Percentiles rank a stretch among this genome's conserved stretches.
Conservation (phyloP, 1,140 invertebrate genomes). For the Drosophila trapezifrons region DNA sequence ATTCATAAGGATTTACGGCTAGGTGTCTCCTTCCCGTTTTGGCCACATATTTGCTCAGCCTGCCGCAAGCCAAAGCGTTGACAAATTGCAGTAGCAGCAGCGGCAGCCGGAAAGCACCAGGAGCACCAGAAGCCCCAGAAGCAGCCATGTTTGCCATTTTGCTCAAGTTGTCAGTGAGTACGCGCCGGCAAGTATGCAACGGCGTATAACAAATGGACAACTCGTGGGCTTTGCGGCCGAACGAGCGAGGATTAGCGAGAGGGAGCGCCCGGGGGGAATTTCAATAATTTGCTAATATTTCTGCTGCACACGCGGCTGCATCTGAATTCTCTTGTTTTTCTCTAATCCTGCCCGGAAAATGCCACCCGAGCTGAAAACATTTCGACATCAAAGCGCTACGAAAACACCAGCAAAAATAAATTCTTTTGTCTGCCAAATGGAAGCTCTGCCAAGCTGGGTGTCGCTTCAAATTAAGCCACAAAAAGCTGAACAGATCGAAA, state of each 20-base stretch:
- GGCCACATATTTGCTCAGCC: slow-evolving; percentile 66
- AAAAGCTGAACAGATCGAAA: slow-evolving; percentile 23
- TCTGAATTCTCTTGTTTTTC: slow-evolving; percentile 26
- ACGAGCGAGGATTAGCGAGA: slow-evolving; percentile 19
- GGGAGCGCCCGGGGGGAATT: slow-evolving; percentile 2
- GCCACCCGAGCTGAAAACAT: slow-evolving; percentile 51
- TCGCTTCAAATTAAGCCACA: slow-evolving; percentile 26
- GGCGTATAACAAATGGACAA: slow-evolving; percentile 67
- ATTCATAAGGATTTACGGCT: slow-evolving; percentile 73
- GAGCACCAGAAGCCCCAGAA: slow-evolving; percentile 13
- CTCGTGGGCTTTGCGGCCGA: slow-evolving; percentile 48
- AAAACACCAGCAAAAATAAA: slow-evolving; percentile 26
- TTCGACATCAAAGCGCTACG: slow-evolving; percentile 63
- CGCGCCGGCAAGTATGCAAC: slow-evolving; percentile 66
- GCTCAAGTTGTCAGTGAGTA: slow-evolving; percentile 70
- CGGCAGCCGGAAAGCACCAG: neutral
- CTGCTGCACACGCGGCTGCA: slow-evolving; percentile 25
- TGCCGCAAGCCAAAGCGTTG: slow-evolving; percentile 73
- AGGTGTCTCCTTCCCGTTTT: slow-evolving; percentile 44
- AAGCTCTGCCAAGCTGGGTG: slow-evolving; percentile 16
- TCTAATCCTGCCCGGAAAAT: slow-evolving; percentile 48
- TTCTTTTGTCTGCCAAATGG: slow-evolving; percentile 38
- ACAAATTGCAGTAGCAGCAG: slow-evolving; percentile 64
- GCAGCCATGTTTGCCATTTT: slow-evolving; percentile 72
- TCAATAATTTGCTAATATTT: slow-evolving; percentile 74